phyloP scores from a whole-genome alignment of 2,888 invertebrate genomes.

The Phortica okadai region DNA sequence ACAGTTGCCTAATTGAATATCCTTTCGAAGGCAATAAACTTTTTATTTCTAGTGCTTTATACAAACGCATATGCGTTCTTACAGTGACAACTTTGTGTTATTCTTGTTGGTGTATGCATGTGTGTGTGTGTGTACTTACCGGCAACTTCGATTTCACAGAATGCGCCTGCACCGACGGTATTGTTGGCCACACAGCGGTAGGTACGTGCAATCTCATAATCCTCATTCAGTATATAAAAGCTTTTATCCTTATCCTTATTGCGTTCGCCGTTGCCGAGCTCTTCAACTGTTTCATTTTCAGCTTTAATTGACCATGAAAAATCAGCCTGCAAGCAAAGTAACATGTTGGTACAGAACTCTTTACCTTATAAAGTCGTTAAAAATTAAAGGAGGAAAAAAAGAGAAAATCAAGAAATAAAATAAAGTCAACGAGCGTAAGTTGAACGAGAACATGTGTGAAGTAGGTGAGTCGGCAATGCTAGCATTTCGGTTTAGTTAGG shows the following conservation, averaged over 20 bases:
- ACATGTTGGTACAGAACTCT: too few species aligned
- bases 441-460: too few species aligned
- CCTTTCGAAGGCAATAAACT: neutral
- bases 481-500: too few species aligned
- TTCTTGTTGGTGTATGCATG: neutral
- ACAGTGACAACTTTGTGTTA: neutral
- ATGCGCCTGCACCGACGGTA: conserved; percentile 83
- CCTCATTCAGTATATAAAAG: conserved; percentile 82
- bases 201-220: conserved; percentile 81
- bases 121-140: conserved; percentile 77
- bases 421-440: too few species aligned
- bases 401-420: conserved; percentile 31
- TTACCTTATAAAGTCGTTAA: too few species aligned
- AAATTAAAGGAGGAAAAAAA: neutral
- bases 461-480: too few species aligned
- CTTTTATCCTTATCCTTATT: conserved; percentile 72
- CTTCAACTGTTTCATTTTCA: conserved; percentile 86
- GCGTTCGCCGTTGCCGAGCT: conserved; percentile 76
- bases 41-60: conserved; percentile 11
- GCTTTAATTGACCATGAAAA: conserved; percentile 91
- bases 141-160: conserved; percentile 83
- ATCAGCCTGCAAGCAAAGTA: conserved; percentile 77
- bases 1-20: conserved; percentile 14
- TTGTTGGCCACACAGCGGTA: conserved; percentile 92
- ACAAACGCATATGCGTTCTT: neutral